Conservation (phyloP, 2,888 invertebrate genomes). For the Coenonympha arcania region DNA sequence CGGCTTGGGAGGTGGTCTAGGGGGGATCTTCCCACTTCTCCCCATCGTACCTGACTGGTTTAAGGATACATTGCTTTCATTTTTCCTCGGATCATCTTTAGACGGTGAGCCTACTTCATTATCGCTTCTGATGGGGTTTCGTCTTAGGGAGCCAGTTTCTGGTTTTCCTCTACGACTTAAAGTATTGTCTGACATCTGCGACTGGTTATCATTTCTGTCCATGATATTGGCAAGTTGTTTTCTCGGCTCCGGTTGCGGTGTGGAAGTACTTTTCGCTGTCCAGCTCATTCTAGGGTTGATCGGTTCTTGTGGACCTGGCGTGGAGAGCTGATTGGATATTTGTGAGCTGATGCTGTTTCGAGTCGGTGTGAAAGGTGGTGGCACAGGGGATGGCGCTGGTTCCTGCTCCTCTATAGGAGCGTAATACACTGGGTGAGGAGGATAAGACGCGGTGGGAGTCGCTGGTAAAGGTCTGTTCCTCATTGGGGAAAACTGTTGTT, state of each 20-base stretch:
- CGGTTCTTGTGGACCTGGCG: conserved; percentile 69
- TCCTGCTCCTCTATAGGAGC: conserved; percentile 73
- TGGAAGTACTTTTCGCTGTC: conserved; percentile 68
- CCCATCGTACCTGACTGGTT: conserved; percentile 67
- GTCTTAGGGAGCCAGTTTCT: conserved; percentile 67
- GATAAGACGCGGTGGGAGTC: conserved; percentile 66
- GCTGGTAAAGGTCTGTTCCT: conserved; percentile 78
- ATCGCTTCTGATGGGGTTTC: conserved; percentile 50
- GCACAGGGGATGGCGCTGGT: conserved; percentile 67
- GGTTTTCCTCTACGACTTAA: conserved; percentile 68
- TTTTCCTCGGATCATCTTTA: conserved; percentile 56
- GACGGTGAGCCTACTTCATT: conserved; percentile 54
- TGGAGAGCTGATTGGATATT: conserved; percentile 63
- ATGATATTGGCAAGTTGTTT: conserved; percentile 51
- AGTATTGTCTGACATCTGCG: conserved; percentile 55
- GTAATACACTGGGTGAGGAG: conserved; percentile 64
- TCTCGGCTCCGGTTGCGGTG: conserved; percentile 62
- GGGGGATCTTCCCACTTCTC: conserved; percentile 81
- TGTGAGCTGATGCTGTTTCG: conserved; percentile 70
- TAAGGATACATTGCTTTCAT: conserved; percentile 48
- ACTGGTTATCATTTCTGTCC: conserved; percentile 50
- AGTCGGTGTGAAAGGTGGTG: conserved; percentile 51
- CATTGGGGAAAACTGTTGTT: conserved; percentile 73
- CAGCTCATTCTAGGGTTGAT: conserved; percentile 66
- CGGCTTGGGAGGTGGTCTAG: conserved; percentile 87